Percentiles rank a stretch among this genome's conserved stretches.
These are phyloP conservation scores for Byasa hedistus DNA, from an alignment of 2,888 invertebrate genomes.

Conservation along the genomic window DNA sequence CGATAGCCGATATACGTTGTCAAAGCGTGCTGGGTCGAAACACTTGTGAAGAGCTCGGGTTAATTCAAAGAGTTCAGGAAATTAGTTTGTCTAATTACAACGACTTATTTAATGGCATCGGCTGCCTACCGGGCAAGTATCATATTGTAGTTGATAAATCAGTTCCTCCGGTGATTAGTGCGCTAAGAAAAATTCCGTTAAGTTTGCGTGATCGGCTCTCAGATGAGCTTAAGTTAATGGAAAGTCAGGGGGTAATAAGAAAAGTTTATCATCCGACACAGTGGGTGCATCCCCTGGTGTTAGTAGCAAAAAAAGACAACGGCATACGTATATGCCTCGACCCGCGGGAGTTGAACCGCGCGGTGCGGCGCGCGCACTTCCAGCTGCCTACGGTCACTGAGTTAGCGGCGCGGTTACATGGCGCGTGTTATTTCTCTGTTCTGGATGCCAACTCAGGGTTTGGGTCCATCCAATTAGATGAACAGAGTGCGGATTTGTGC, in stretches of 20 bases:
- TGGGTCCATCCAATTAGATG: too few species aligned
- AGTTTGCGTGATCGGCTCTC: background rate
- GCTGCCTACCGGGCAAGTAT: background rate
- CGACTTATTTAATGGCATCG: background rate
- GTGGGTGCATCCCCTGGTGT: too few species aligned
- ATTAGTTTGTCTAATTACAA: background rate
- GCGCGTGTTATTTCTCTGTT: too few species aligned
- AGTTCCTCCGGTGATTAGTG: background rate
- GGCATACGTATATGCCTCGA: too few species aligned
- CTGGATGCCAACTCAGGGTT: too few species aligned
- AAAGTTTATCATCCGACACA: background rate
- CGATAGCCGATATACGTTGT: constrained; percentile 1
- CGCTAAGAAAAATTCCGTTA: background rate
- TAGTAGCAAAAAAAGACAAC: too few species aligned
- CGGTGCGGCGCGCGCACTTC: background rate
- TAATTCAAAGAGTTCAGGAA: background rate
- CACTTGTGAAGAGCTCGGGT: background rate
- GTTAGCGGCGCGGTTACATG: too few species aligned
- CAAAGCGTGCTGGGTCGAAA: background rate
- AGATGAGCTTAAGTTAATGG: background rate
- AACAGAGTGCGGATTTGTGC: too few species aligned
- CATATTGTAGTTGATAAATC: background rate
- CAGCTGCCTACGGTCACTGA: too few species aligned
- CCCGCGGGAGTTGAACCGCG: background rate
- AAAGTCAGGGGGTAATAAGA: background rate